A percentile compares a stretch with the other conserved stretches of the same genome.
Conservation (phyloP, 2,113 vertebrate genomes). For the Gopherus evgoodei region DNA sequence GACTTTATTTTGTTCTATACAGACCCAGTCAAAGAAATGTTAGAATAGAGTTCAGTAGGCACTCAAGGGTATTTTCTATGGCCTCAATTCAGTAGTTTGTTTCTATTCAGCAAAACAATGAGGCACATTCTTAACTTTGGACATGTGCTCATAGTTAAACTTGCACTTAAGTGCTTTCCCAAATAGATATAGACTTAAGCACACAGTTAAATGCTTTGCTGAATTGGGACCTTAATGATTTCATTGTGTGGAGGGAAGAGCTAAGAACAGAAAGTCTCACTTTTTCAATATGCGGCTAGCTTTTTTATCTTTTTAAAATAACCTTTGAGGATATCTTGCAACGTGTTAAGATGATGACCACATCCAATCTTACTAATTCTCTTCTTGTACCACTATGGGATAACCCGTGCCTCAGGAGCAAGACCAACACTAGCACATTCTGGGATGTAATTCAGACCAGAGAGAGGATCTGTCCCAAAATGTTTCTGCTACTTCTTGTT, state of each 20-base stretch:
- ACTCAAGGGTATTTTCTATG: constrained; percentile 32
- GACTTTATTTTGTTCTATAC: not conserved
- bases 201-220: constrained; percentile 15
- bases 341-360: not conserved
- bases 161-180: constrained; percentile 33
- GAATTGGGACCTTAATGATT: not conserved
- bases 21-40: constrained; percentile 19
- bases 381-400: not conserved
- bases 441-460: too few species aligned
- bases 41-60: not conserved
- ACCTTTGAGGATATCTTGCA: not conserved
- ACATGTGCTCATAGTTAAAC: constrained; percentile 41
- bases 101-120: constrained; percentile 43
- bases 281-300: not conserved
- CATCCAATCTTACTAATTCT: not conserved
- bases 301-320: constrained; percentile 1
- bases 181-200: constrained; percentile 21
- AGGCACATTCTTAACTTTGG: constrained; percentile 45
- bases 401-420: too few species aligned
- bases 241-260: not conserved
- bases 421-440: too few species aligned
- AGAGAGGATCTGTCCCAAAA: too few species aligned
- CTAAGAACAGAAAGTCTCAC: constrained; percentile 18
- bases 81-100: constrained; percentile 38
- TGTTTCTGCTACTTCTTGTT: too few species aligned